Percentiles rank a stretch among this genome's conserved stretches.
phyloP scores from a whole-genome alignment of 2,113 vertebrate genomes.

The Copsychus sechellarum region DNA sequence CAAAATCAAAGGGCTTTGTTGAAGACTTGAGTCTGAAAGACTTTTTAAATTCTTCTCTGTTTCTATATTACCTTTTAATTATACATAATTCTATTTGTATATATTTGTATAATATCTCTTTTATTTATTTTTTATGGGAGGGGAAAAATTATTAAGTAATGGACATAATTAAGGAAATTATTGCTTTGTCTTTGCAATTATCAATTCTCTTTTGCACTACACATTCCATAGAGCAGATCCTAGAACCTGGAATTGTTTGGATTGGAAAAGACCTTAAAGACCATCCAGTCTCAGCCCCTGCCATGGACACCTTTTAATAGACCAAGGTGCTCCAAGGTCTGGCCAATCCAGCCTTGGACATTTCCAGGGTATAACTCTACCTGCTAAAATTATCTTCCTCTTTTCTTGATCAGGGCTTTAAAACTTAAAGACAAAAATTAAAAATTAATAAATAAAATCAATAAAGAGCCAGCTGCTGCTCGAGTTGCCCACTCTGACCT shows the following conservation, averaged over 20 bases:
- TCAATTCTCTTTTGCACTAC: accelerated
- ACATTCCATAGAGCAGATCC: neutral
- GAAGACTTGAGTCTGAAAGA: neutral
- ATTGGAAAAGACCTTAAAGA: neutral
- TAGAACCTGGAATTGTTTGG: neutral
- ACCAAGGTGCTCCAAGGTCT: neutral
- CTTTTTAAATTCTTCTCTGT: neutral
- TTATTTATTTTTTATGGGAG: neutral
- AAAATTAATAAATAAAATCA: neutral
- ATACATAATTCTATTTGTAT: neutral
- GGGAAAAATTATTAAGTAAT: neutral
- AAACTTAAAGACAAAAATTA: neutral
- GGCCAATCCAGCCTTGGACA: neutral
- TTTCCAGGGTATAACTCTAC: neutral
- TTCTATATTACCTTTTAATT: neutral
- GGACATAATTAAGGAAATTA: neutral
- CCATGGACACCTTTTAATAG: neutral
- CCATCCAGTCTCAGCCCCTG: neutral
- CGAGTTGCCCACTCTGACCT: neutral
- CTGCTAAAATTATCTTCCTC: neutral
- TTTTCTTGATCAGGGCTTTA: neutral
- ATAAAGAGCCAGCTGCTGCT: neutral
- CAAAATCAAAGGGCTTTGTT: neutral
- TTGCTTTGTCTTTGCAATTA: neutral
- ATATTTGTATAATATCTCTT: neutral